phyloP scores from a whole-genome alignment of 35 echinoderm and acorn worm genomes.

The Holothuria glaberrima region DNA sequence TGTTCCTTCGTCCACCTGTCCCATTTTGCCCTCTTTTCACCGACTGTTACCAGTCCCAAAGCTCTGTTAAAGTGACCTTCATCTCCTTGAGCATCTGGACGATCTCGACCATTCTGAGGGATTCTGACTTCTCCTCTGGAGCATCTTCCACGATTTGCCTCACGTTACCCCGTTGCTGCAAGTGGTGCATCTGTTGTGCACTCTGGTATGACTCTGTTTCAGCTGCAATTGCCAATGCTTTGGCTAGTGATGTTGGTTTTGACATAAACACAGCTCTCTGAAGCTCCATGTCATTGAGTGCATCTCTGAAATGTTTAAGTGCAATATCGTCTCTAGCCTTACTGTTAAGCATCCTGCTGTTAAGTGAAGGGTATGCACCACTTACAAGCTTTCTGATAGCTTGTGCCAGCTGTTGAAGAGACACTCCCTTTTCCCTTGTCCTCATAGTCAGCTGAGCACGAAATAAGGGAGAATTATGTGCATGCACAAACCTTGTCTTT shows the following conservation, averaged over 20 bases:
- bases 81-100: not conserved
- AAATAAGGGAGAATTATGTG: not conserved
- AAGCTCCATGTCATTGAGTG: not conserved
- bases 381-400: not conserved
- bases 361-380: not conserved
- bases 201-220: too few relatives aligned
- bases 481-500: conserved; percentile 1
- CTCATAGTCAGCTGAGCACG: conserved; percentile 1
- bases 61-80: not conserved
- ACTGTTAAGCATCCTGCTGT: too few relatives aligned
- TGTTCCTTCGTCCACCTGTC: not conserved
- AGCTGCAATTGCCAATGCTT: not conserved
- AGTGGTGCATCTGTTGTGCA: too few relatives aligned
- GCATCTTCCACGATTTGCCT: not conserved
- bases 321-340: not conserved
- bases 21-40: not conserved
- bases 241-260: too few relatives aligned
- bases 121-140: too few relatives aligned
- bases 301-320: not conserved
- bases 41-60: not conserved
- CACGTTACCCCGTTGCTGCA: too few relatives aligned
- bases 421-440: too few relatives aligned
- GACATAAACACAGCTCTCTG: too few relatives aligned
- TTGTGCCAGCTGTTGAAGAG: too few relatives aligned
- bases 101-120: not conserved